phyloP scores from a whole-genome alignment of 1,140 invertebrate genomes.

The Drosophila miranda region DNA sequence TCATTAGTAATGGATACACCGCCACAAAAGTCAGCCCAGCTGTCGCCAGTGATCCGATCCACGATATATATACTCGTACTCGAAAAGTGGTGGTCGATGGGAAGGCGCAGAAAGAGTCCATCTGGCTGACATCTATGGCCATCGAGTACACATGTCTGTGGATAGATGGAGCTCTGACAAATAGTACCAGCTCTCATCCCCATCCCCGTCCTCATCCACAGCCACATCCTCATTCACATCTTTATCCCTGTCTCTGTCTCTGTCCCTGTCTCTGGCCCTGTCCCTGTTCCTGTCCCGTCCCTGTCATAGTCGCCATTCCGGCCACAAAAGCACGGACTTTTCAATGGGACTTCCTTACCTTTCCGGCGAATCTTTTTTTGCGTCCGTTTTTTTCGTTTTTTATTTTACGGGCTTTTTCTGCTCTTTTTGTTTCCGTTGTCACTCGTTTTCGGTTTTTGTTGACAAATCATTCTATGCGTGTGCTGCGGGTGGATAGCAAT shows the following conservation, averaged over 20 bases:
- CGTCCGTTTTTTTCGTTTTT: neutral
- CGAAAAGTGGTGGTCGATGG: neutral
- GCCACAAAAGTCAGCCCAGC: too few relatives aligned
- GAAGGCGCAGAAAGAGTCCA: conserved; percentile 15
- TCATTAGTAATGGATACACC: too few relatives aligned
- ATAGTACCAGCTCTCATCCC: neutral
- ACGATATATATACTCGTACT: too few relatives aligned
- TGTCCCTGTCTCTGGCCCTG: conserved; percentile 4
- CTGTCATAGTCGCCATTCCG: conserved; percentile 25
- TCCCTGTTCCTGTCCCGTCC: neutral
- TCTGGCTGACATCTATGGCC: conserved; percentile 41
- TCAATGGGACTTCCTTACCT: conserved; percentile 51
- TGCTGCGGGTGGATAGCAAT: neutral
- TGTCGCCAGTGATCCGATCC: too few relatives aligned
- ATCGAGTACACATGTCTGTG: conserved; percentile 42
- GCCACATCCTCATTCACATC: neutral
- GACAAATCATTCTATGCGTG: conserved; percentile 47
- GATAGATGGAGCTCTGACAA: conserved; percentile 1
- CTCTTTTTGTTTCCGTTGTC: conserved; percentile 9
- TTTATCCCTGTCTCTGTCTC: too few relatives aligned
- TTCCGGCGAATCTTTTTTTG: conserved; percentile 36
- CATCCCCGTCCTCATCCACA: neutral
- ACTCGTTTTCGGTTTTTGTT: conserved; percentile 34
- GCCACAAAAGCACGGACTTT: conserved; percentile 43
- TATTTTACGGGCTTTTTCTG: neutral